These are phyloP conservation scores for Dendrocopos noguchii DNA, from an alignment of 2,113 vertebrate species.

Conservation along the genomic window DNA sequence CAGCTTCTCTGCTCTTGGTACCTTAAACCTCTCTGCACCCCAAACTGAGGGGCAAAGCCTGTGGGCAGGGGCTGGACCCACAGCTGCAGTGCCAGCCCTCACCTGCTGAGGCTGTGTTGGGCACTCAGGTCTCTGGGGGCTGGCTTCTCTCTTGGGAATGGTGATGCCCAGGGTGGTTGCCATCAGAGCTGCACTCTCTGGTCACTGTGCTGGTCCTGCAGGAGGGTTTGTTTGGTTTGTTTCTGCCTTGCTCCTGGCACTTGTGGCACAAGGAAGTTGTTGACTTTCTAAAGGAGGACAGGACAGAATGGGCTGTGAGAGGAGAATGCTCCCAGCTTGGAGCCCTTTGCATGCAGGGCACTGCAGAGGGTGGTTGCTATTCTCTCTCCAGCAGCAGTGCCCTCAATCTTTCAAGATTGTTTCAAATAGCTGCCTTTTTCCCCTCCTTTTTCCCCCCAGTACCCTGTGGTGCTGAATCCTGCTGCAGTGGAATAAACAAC, in stretches of 20 bases:
- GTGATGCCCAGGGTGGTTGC: neutral
- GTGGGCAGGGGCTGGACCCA: neutral
- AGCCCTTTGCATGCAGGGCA: neutral
- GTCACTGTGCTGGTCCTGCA: neutral
- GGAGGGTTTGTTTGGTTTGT: neutral
- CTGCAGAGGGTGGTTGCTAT: neutral
- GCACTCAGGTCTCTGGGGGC: neutral
- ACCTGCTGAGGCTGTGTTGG: neutral
- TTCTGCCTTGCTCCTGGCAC: neutral
- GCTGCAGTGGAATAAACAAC: neutral
- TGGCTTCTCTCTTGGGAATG: neutral
- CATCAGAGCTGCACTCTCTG: neutral
- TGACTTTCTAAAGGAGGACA: neutral
- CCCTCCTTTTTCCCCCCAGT: neutral
- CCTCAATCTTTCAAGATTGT: conserved; percentile 34
- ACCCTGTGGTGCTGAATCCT: conserved; percentile 5
- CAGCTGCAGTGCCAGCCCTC: neutral
- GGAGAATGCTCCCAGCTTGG: neutral
- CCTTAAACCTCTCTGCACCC: neutral
- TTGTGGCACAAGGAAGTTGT: neutral
- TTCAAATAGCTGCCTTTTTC: neutral
- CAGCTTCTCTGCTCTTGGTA: neutral
- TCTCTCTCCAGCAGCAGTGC: conserved; percentile 17
- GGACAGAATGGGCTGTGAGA: neutral
- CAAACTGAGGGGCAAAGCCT: neutral